A percentile compares a stretch with the other conserved stretches of the same genome.
phyloP scores from a whole-genome alignment of 1,140 invertebrate genomes.

The Mylabris phalerata region DNA sequence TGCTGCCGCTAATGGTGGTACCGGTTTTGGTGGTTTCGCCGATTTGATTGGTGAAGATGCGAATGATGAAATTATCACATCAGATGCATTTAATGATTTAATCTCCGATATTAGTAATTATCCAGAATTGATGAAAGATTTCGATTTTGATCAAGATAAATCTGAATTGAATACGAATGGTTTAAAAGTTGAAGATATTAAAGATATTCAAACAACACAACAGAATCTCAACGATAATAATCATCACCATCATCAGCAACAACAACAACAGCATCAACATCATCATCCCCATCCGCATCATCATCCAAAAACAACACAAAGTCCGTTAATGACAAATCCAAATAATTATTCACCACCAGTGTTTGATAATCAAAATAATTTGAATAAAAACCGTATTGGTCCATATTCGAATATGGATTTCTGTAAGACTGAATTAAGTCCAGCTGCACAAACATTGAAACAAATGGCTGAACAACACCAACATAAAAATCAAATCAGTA shows the following conservation, averaged over 20 bases:
- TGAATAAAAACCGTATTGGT: constrained; percentile 38
- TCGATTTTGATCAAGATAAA: constrained; percentile 60
- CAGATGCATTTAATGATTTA: constrained; percentile 80
- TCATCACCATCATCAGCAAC: background rate
- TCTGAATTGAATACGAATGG: constrained; percentile 38
- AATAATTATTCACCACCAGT: constrained; percentile 47
- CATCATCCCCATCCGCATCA: constrained; percentile 9
- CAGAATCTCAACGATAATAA: background rate
- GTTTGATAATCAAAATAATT: constrained; percentile 35
- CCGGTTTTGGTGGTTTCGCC: constrained; percentile 71
- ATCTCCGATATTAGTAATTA: constrained; percentile 75
- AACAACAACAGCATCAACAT: background rate
- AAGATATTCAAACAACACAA: constrained; percentile 27
- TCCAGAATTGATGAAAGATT: constrained; percentile 77
- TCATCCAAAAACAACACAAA: constrained; percentile 23
- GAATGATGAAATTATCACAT: constrained; percentile 69
- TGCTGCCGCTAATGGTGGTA: constrained; percentile 57
- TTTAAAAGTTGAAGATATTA: constrained; percentile 48
- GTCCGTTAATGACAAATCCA: constrained; percentile 32
- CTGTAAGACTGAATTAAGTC: constrained; percentile 64
- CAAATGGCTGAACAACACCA: constrained; percentile 96
- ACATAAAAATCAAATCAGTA: constrained; percentile 65
- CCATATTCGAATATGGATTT: constrained; percentile 48
- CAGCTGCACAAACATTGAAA: constrained; percentile 87
- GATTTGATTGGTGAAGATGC: constrained; percentile 77